Base-by-base conservation (phyloP, 1,140 invertebrate genomes). In the Drosophila leontia region DNA sequence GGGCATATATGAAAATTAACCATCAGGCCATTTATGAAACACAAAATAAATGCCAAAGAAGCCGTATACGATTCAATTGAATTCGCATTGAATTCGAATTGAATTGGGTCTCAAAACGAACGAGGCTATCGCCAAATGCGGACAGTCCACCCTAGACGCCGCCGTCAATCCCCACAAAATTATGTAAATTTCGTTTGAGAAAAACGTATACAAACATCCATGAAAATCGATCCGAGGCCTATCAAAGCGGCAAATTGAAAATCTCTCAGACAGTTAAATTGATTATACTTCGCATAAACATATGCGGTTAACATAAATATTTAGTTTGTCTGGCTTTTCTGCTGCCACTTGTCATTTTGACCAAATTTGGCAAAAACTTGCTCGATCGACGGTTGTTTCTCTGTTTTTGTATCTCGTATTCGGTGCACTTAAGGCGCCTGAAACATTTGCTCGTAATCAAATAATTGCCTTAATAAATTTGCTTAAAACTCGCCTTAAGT, bases 381-480 rank as follows among this genome's bases (percentile, higher is more conserved):
- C 59, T 45, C 37, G 53, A 23, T 55, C 19, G 53, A 23, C 34
- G 17, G 19, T 11, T 41, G 39, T 53, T 65, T 53, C 23, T 45
- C 47, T 32, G 48, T 32, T 57, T 57, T 57, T 23, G 60, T 37
- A 15, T 48, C 41, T 63, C 7, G 37, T 41, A 64, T 75, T 50
- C 48, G 55, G 58, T 42, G 61, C 42, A 58, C 70, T 56, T 39
- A 35, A 41, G 70, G 70, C 58, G 42, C 39, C 37, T 11, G 4
- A 48, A 72, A 74, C 62, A 83, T 88, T 83, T 77, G 64, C 56
- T 29, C 58, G 51, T 67, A 84, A 84, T 87, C 72, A 83, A 80
- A 87, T 87, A 83, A 87, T 83, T 83, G 80, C 68, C 60, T 74
- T 84, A 84, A 87, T 87, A 87, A 88, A 88, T 88, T 88, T 80